These are phyloP conservation scores for Ptychoptera contaminata DNA, from an alignment of 2,888 invertebrate genomes.

Conservation along the genomic window DNA sequence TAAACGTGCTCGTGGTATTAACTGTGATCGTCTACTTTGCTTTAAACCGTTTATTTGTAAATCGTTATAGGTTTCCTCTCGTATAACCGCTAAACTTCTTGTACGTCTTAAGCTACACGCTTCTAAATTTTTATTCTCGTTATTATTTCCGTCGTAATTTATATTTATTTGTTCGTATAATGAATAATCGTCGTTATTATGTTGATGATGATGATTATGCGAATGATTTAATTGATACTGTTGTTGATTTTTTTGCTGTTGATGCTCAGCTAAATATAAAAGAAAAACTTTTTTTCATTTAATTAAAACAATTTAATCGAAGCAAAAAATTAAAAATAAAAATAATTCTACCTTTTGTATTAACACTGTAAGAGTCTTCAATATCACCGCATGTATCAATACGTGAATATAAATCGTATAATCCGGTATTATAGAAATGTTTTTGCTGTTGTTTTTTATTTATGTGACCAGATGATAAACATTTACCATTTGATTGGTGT, in stretches of 20 bases:
- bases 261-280: too few species aligned
- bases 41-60: slow-evolving; percentile 47
- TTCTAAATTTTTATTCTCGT: neutral
- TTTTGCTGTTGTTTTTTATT: slow-evolving; percentile 16
- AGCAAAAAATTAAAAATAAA: too few species aligned
- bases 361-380: slow-evolving; percentile 7
- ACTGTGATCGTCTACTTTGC: slow-evolving; percentile 51
- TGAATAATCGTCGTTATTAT: neutral
- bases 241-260: too few species aligned
- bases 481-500: slow-evolving; percentile 1
- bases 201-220: too few species aligned
- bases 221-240: too few species aligned
- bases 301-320: too few species aligned
- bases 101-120: slow-evolving; percentile 44
- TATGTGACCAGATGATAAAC: neutral
- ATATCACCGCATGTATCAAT: slow-evolving; percentile 9
- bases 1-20: slow-evolving; percentile 65
- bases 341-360: slow-evolving; percentile 5
- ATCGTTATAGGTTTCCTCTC: slow-evolving; percentile 60
- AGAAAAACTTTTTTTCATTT: neutral
- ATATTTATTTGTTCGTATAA: neutral
- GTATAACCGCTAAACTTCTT: slow-evolving; percentile 58
- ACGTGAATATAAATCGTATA: slow-evolving; percentile 9
- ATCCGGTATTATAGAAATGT: slow-evolving; percentile 16
- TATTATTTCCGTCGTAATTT: neutral